Conservation (phyloP, 2,113 vertebrate genomes). For the Cichladusa arquata region DNA sequence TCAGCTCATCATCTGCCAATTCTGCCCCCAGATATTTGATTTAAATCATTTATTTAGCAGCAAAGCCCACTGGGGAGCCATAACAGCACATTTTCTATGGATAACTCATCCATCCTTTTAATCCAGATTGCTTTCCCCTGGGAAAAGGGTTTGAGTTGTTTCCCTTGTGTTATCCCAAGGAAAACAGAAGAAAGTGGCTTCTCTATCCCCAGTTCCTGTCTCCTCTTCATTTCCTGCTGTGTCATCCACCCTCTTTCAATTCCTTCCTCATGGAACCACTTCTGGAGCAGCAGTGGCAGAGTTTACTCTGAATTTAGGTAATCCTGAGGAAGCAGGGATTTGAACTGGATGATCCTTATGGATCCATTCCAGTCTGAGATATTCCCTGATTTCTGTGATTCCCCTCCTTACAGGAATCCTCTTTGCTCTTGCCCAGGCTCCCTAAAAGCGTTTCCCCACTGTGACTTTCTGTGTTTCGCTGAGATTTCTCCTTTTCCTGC, state of each 20-base stretch:
- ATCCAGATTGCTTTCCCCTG: neutral
- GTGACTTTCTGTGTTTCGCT: neutral
- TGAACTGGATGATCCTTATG: neutral
- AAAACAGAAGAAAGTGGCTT: neutral
- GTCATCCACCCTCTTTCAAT: neutral
- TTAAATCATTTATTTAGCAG: neutral
- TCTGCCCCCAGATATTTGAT: neutral
- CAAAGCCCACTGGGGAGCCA: neutral
- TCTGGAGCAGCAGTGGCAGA: neutral
- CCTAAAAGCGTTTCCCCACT: neutral
- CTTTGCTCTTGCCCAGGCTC: neutral
- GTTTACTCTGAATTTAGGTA: neutral
- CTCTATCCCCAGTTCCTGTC: neutral
- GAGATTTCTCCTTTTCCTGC: too few species aligned
- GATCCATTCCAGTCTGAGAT: neutral
- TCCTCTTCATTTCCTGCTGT: neutral
- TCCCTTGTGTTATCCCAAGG: neutral
- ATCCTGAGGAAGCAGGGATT: neutral
- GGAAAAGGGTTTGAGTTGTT: neutral
- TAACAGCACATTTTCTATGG: neutral
- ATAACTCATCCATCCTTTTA: neutral
- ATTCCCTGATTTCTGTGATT: neutral
- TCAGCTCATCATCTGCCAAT: neutral
- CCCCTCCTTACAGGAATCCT: neutral
- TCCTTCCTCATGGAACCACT: neutral